Evolutionary conservation across 1,140 invertebrate species (phyloP).

Genomic region (Trissolcus basalis): DNA sequence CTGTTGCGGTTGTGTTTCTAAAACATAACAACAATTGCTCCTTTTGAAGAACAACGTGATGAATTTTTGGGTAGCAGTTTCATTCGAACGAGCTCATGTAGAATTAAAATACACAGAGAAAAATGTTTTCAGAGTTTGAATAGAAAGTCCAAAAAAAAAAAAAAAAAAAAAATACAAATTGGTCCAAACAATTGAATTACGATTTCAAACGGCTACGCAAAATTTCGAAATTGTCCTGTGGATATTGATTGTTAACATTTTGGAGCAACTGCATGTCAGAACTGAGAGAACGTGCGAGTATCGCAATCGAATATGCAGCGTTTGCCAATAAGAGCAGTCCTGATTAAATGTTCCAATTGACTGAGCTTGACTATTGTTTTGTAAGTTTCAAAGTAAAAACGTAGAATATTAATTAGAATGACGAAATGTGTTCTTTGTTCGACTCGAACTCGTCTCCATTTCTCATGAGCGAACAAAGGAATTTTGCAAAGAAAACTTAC

Average conservation of each 20-base stretch:
- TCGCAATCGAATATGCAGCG: conserved; percentile 11
- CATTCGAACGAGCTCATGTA: too few species aligned
- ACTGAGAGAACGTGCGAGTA: neutral
- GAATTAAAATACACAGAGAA: too few species aligned
- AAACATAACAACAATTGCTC: conserved; percentile 6
- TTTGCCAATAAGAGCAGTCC: conserved; percentile 10
- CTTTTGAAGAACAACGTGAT: too few species aligned
- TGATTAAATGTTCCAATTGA: conserved; percentile 22
- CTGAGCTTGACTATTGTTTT: conserved; percentile 11
- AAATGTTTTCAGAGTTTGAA: neutral
- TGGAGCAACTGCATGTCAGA: neutral
- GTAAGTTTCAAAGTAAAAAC: conserved; percentile 12
- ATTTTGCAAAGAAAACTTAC: too few species aligned
- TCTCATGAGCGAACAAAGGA: too few species aligned
- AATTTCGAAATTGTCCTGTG: neutral
- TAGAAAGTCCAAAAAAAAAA: too few species aligned
- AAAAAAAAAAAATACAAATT: too few species aligned
- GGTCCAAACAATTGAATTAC: too few species aligned
- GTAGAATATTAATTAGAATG: conserved; percentile 23
- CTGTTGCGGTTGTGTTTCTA: neutral
- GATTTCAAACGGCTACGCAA: neutral
- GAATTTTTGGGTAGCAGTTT: too few species aligned
- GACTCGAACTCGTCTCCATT: neutral
- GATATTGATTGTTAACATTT: conserved; percentile 3
- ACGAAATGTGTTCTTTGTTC: conserved; percentile 4